phyloP scores from a whole-genome alignment of 2,797 vertebrate species.

The Neomorphus geoffroyi region DNA sequence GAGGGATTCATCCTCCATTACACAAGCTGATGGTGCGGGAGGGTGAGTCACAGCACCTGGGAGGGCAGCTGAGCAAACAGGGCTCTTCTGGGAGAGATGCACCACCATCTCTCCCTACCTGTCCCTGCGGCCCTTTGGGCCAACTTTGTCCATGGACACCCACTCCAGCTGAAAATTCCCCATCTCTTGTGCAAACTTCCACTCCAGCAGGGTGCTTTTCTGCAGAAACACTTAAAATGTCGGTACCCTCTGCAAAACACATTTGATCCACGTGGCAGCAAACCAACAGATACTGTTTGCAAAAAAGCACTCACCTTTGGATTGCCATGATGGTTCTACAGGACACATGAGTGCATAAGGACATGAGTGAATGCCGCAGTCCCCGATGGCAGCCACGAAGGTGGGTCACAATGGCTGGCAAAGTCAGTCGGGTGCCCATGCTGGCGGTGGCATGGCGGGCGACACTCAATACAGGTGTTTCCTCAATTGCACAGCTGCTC shows the following conservation, averaged over 20 bases:
- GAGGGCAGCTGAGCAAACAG: background rate
- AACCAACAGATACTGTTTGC: background rate
- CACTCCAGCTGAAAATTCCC: background rate
- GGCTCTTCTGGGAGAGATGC: background rate
- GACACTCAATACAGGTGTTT: background rate
- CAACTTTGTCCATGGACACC: background rate
- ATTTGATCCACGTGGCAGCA: background rate
- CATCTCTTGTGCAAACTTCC: background rate
- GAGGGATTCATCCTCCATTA: background rate
- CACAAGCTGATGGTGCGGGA: background rate
- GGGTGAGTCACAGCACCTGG: background rate
- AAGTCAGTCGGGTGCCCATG: rapidly evolving
- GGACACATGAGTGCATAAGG: background rate
- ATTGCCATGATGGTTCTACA: background rate
- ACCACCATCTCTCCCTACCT: background rate
- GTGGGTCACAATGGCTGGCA: rapidly evolving
- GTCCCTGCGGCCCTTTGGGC: background rate
- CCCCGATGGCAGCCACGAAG: rapidly evolving
- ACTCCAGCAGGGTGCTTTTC: background rate
- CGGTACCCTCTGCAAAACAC: background rate
- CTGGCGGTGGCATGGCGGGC: rapidly evolving
- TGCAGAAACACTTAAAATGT: background rate
- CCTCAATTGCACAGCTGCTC: background rate
- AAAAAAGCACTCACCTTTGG: background rate
- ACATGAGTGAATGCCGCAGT: rapidly evolving